Evolutionary conservation across 30 jellyfish, hydroid and myxozoan genomes (phyloP), one percentile per base, ranked within the genome.

Genomic region (Cassiopea andromeda): DNA sequence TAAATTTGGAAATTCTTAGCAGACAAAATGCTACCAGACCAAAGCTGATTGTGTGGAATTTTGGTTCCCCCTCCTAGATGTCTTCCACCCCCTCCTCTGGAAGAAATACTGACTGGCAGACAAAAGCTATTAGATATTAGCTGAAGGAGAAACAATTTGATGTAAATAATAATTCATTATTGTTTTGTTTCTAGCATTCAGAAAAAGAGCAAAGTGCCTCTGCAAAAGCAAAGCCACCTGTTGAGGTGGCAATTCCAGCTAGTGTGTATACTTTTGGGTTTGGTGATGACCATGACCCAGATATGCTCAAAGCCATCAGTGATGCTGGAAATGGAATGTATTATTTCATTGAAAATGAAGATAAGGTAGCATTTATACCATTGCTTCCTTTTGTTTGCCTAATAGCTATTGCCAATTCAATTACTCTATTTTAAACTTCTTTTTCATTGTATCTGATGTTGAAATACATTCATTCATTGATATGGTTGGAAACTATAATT

Each of bases 321-420:
- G 98, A 93, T 80, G 97, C 98, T 67, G 98, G 98, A 45, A 88
- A 83, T 89, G 98, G 98, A 81, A 93, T 93, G 98, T 93, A 93
- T 74, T 93, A 93, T 85, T 93, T 66, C 81, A 90, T 93, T 73
- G 98, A 93, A 81, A 85, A 93, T 80, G 90, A 76, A 78, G 98
- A 93, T 79, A 71, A 69, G 97, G 98, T 93, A 75, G 2, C 8
- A 2, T 50, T 50, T 50, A 50, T 50, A 5, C 9, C 64, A 50
- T 9, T 50, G 5, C 9, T 50, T 50, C 64, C 9, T 2, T 50
- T 50, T 2, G 9, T 5, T 50, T 50, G 5, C 5, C 64, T 9
- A 2, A 5, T 5, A 9, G 5, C 9, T 2, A 9, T 9, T 50
- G 64, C 64, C 64, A 9, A 50, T 50, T 5, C 8, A 50, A n/a